Conservation (phyloP, 2,797 vertebrate genomes). For the Poeciliopsis gracilis region DNA sequence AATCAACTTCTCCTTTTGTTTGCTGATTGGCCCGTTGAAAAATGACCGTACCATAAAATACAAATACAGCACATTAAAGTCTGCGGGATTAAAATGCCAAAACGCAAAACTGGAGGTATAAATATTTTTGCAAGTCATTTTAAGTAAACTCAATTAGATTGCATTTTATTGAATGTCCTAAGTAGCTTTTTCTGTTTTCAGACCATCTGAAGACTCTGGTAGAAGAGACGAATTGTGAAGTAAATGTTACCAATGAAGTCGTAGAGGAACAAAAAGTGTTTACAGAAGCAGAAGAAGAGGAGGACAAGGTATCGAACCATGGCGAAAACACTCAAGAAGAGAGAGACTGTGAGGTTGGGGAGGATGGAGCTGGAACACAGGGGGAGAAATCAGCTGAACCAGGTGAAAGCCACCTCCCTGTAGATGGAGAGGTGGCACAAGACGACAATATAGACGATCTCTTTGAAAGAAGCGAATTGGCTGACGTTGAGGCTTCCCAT, state of each 20-base stretch:
- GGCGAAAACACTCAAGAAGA: slow-evolving; percentile 24
- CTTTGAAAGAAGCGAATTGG: slow-evolving; percentile 32
- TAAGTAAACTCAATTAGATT: background rate
- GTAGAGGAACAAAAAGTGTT: slow-evolving; percentile 13
- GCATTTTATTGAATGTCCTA: background rate
- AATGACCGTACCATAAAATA: background rate
- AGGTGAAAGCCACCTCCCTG: slow-evolving; percentile 11
- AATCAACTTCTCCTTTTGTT: too few relatives aligned
- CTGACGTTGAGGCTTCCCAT: slow-evolving; percentile 24
- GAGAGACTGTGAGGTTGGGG: slow-evolving; percentile 14
- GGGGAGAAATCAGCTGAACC: slow-evolving; percentile 31
- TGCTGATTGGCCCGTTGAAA: too few relatives aligned
- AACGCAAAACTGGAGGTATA: background rate
- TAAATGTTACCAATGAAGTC: slow-evolving; percentile 24
- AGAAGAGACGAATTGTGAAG: slow-evolving; percentile 44
- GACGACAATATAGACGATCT: slow-evolving; percentile 36
- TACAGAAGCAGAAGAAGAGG: slow-evolving; percentile 37
- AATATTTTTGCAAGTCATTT: background rate
- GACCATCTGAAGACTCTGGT: slow-evolving; percentile 30
- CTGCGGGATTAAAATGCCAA: background rate
- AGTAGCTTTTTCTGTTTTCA: slow-evolving; percentile 9
- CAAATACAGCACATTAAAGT: background rate
- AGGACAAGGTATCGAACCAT: slow-evolving; percentile 20
- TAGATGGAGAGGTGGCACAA: slow-evolving; percentile 28
- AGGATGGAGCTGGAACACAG: slow-evolving; percentile 29